Evolutionary conservation across 2,797 vertebrate genomes (phyloP).

Genomic region (Allobates femoralis): DNA sequence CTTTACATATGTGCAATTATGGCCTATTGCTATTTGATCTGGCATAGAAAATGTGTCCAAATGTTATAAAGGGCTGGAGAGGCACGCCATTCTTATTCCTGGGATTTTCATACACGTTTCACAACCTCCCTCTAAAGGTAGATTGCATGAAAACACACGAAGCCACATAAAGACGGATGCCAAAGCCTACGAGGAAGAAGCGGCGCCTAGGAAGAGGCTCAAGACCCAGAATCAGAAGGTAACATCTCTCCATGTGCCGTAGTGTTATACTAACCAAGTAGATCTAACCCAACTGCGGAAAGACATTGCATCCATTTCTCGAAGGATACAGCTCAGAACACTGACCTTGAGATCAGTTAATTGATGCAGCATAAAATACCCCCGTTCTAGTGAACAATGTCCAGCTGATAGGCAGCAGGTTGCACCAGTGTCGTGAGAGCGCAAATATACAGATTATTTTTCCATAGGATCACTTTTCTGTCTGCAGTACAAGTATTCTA

Average conservation of each 20-base stretch:
- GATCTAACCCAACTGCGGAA: constrained; percentile 6
- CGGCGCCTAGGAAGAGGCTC: constrained; percentile 78
- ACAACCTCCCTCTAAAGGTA: constrained; percentile 74
- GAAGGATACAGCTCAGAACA: too few relatives aligned
- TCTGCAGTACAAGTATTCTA: too few relatives aligned
- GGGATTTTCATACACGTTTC: constrained; percentile 70
- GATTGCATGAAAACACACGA: constrained; percentile 79
- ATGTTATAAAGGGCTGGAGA: constrained; percentile 23
- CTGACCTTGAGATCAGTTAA: too few relatives aligned
- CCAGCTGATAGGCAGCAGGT: too few relatives aligned
- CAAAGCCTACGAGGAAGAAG: constrained; percentile 73
- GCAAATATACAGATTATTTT: too few relatives aligned
- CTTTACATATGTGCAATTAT: not conserved
- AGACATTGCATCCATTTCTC: not conserved
- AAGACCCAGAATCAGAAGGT: constrained; percentile 80
- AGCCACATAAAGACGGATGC: constrained; percentile 74
- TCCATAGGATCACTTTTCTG: too few relatives aligned
- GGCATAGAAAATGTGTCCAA: constrained; percentile 1
- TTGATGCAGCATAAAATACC: too few relatives aligned
- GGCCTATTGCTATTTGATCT: not conserved
- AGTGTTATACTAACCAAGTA: constrained; percentile 39
- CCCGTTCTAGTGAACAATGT: too few relatives aligned
- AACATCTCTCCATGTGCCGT: constrained; percentile 61
- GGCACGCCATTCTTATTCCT: constrained; percentile 30
- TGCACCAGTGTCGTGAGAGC: too few relatives aligned